These are phyloP conservation scores for Lophochroa leadbeateri DNA, from an alignment of 2,113 vertebrate genomes.

Conservation along the genomic window DNA sequence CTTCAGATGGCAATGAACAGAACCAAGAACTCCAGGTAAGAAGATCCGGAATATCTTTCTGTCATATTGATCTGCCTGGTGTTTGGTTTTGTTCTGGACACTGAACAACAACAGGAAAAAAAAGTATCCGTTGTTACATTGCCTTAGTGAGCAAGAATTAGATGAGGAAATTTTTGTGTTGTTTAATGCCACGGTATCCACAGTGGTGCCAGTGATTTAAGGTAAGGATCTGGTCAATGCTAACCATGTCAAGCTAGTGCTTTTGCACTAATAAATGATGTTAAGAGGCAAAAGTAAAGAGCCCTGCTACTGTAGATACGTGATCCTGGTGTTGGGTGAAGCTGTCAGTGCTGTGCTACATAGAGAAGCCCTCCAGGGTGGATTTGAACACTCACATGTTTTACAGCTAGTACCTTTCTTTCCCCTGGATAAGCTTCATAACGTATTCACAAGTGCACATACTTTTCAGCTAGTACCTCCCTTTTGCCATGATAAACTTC, in stretches of 20 bases:
- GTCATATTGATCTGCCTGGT: background rate
- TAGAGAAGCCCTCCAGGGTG: background rate
- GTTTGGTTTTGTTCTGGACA: background rate
- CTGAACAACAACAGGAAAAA: background rate
- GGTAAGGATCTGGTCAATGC: background rate
- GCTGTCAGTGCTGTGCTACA: background rate
- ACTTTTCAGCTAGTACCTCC: background rate
- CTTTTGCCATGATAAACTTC: background rate
- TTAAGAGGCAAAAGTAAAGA: background rate
- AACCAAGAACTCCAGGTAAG: background rate
- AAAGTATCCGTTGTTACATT: background rate
- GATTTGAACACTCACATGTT: background rate
- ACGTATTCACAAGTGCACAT: background rate
- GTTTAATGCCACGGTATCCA: background rate
- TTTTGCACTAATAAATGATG: background rate
- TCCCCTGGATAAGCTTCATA: background rate
- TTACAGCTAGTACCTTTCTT: background rate
- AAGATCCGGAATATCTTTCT: background rate
- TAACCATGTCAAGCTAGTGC: background rate
- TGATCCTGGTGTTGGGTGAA: rapidly evolving
- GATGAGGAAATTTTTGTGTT: background rate
- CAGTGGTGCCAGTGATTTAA: background rate
- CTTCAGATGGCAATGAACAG: background rate
- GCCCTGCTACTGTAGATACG: background rate
- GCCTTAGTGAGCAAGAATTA: background rate